Evolutionary conservation across 2,797 vertebrate species (phyloP).

Genomic region (Chelmon rostratus): DNA sequence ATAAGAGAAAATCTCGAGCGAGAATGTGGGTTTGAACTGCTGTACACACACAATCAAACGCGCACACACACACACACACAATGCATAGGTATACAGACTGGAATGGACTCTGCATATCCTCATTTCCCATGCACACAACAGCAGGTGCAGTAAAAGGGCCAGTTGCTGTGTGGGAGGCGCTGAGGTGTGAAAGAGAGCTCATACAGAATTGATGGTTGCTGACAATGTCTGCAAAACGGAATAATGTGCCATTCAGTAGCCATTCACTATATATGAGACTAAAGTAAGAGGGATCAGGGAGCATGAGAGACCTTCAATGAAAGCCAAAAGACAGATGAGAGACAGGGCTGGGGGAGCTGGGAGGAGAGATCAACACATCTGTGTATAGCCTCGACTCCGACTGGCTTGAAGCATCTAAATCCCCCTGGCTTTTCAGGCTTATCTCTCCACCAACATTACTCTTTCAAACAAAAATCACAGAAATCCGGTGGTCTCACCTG

Average conservation of each 20-base stretch:
- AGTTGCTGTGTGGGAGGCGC: conserved; percentile 61
- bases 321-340: conserved; percentile 69
- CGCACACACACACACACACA: conserved; percentile 11
- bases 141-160: conserved; percentile 58
- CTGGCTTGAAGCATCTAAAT: conserved; percentile 61
- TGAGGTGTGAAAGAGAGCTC: conserved; percentile 74
- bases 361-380: conserved; percentile 64
- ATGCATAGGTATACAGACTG: conserved; percentile 30
- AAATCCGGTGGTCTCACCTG: conserved; percentile 35
- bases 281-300: conserved; percentile 73
- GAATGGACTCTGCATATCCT: conserved; percentile 49
- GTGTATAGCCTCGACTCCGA: conserved; percentile 55
- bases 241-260: conserved; percentile 79
- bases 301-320: conserved; percentile 60
- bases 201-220: conserved; percentile 77
- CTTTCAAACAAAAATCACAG: conserved; percentile 41
- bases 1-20: background rate
- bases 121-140: conserved; percentile 49
- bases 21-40: conserved; percentile 22
- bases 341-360: conserved; percentile 32
- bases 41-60: conserved; percentile 20
- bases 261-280: conserved; percentile 76
- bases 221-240: conserved; percentile 74
- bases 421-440: conserved; percentile 50
- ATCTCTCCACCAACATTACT: conserved; percentile 48